phyloP scores from a whole-genome alignment of 2,797 vertebrate genomes.

The Percopsis omiscomaycus region DNA sequence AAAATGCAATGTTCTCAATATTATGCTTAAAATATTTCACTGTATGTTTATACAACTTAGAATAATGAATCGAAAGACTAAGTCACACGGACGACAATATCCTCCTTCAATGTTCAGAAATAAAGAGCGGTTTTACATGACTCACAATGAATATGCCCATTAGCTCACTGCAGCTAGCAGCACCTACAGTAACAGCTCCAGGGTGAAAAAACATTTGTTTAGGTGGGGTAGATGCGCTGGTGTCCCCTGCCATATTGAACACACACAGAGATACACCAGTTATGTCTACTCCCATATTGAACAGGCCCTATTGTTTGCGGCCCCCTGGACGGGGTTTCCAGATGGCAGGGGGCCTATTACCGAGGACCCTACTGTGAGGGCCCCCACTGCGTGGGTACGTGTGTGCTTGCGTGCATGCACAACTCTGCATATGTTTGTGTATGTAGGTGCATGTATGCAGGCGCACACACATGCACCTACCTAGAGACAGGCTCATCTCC shows the following conservation, averaged over 20 bases:
- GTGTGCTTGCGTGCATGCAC: slow-evolving; percentile 14
- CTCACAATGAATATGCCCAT: slow-evolving; percentile 46
- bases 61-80: slow-evolving; percentile 3
- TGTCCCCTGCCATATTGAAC: slow-evolving; percentile 45
- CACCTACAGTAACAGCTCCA: slow-evolving; percentile 47
- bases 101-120: slow-evolving; percentile 21
- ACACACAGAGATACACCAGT: slow-evolving; percentile 39
- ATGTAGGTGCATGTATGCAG: slow-evolving; percentile 10
- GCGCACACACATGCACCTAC: slow-evolving; percentile 2
- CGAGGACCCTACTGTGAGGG: slow-evolving; percentile 68
- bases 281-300: slow-evolving; percentile 59
- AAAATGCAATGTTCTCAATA: too few relatives aligned
- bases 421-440: slow-evolving; percentile 6
- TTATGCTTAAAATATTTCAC: background rate
- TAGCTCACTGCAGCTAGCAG: slow-evolving; percentile 40
- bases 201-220: slow-evolving; percentile 69
- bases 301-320: slow-evolving; percentile 69
- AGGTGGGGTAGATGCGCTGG: slow-evolving; percentile 51
- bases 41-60: background rate
- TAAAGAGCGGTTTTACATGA: slow-evolving; percentile 54
- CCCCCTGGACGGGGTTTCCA: slow-evolving; percentile 73
- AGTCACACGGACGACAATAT: slow-evolving; percentile 10
- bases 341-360: slow-evolving; percentile 78
- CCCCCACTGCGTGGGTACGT: slow-evolving; percentile 48
- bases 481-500: slow-evolving; percentile 9